A percentile compares a stretch with the other conserved stretches of the same genome.
Evolutionary conservation across 1,140 invertebrate genomes (phyloP).

Genomic region (Apis cerana): DNA sequence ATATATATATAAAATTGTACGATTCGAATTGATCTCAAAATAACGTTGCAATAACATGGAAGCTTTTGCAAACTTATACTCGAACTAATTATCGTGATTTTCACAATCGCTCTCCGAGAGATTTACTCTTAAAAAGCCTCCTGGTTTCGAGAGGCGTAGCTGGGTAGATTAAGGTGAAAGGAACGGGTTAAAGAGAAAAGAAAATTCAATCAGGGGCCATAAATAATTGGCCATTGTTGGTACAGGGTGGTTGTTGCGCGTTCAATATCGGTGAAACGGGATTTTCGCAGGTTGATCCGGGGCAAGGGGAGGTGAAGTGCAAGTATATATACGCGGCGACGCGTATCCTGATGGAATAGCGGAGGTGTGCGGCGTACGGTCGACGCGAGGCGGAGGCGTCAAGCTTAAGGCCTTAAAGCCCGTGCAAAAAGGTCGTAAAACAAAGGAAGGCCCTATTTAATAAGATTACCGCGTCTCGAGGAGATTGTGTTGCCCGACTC

Average conservation of each 20-base stretch:
- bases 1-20: no score
- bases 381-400: conserved; percentile 52
- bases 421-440: conserved; percentile 73
- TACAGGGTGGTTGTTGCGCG: conserved; percentile 15
- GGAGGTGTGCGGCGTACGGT: conserved; percentile 14
- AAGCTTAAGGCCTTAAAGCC: conserved; percentile 70
- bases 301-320: conserved; percentile 23
- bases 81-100: no score
- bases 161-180: background rate
- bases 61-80: no score
- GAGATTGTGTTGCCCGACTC: conserved; percentile 70
- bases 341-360: conserved; percentile 39
- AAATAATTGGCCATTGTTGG: conserved; percentile 55
- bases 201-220: conserved; percentile 48
- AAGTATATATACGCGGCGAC: conserved; percentile 45
- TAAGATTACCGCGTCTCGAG: conserved; percentile 73
- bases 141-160: no score
- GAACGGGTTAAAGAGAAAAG: background rate
- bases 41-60: no score
- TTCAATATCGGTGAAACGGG: conserved; percentile 61
- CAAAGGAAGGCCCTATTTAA: conserved; percentile 74
- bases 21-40: no score
- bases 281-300: conserved; percentile 59
- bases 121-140: no score
- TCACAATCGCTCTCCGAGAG: no score